A percentile compares a stretch with the other conserved stretches of the same genome.
phyloP scores from a whole-genome alignment of 2,113 vertebrate species.

The Condylura cristata region DNA sequence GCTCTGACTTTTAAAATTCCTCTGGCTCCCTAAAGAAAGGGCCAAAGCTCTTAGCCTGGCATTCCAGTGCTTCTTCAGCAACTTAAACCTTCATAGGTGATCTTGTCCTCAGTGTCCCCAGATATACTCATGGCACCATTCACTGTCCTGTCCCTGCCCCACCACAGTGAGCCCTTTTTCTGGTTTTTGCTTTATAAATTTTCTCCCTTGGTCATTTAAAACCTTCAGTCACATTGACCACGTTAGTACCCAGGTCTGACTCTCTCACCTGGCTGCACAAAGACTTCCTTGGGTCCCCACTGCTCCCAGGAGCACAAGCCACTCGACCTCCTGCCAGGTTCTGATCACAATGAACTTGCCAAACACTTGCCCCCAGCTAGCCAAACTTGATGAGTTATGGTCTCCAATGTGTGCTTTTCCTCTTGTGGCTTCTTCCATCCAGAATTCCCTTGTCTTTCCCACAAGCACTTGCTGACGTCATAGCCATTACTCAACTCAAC shows the following conservation, averaged over 20 bases:
- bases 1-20: no score
- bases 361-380: background rate
- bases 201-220: background rate
- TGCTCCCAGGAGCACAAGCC: background rate
- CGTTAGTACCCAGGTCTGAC: background rate
- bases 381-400: background rate
- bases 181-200: background rate
- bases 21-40: background rate
- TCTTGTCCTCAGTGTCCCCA: background rate
- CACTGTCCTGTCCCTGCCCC: background rate
- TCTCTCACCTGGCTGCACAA: background rate
- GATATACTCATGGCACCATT: background rate
- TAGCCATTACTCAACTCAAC: background rate
- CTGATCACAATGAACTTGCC: background rate
- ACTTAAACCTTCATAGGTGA: background rate
- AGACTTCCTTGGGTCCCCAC: background rate
- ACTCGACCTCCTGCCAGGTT: background rate
- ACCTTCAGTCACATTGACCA: background rate
- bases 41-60: background rate
- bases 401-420: background rate
- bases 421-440: background rate
- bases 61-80: background rate
- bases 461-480: background rate
- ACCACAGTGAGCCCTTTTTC: background rate
- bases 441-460: background rate